phyloP scores from a whole-genome alignment of 2,888 invertebrate genomes.

The Gymnosoma rotundatum region DNA sequence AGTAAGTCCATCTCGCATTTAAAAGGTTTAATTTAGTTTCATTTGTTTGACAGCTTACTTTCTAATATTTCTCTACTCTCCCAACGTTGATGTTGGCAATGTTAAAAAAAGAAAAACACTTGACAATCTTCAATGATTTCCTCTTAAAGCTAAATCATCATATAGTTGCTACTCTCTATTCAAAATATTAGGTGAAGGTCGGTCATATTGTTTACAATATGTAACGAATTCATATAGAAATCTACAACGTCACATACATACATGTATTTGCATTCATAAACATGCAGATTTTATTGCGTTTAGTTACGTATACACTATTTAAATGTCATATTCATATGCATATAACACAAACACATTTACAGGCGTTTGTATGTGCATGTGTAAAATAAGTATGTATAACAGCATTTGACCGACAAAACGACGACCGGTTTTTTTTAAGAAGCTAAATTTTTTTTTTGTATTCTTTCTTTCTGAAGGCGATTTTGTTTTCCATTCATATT shows the following conservation, averaged over 20 bases:
- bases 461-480: not conserved
- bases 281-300: conserved; percentile 4
- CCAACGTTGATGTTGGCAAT: too few species aligned
- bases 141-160: not conserved
- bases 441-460: not conserved
- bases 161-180: not conserved
- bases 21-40: too few species aligned
- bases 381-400: not conserved
- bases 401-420: conserved; percentile 20
- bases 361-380: not conserved
- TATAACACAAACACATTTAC: not conserved
- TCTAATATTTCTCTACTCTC: too few species aligned
- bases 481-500: conserved; percentile 27
- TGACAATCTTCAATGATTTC: too few species aligned
- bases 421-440: conserved; percentile 28
- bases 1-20: too few species aligned
- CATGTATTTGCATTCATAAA: not conserved
- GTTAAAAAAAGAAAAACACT: too few species aligned
- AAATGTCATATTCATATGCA: not conserved
- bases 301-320: conserved; percentile 18
- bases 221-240: not conserved
- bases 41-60: too few species aligned
- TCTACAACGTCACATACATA: not conserved
- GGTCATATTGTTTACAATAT: not conserved
- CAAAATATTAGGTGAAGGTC: not conserved